phyloP scores from a whole-genome alignment of 35 echinoderm and acorn worm genomes.

The Diadema setosum region DNA sequence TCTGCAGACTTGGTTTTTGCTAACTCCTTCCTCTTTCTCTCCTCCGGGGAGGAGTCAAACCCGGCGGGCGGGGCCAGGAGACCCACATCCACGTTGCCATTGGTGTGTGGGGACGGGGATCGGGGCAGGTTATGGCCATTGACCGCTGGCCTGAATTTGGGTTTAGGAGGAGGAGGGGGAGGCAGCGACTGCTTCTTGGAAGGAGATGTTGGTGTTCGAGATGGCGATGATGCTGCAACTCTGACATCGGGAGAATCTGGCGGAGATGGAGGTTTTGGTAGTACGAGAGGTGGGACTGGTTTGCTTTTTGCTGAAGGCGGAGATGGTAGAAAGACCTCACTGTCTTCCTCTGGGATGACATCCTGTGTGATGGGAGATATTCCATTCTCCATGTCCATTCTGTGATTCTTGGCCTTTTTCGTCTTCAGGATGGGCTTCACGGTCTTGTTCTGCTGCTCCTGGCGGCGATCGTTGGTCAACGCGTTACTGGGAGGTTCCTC shows the following conservation, averaged over 20 bases:
- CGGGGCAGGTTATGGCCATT: background rate
- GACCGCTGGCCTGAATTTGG: background rate
- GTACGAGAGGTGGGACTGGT: background rate
- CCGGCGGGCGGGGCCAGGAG: background rate
- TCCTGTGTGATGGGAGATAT: conserved; percentile 12
- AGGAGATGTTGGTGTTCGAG: background rate
- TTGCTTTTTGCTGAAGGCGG: no score
- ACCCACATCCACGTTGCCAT: background rate
- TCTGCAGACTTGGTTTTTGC: no score
- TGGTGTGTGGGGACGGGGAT: background rate
- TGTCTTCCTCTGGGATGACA: background rate
- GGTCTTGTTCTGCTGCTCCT: background rate
- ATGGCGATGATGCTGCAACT: background rate
- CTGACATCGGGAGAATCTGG: background rate
- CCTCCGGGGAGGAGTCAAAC: background rate
- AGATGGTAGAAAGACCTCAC: background rate
- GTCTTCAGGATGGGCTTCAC: conserved; percentile 2
- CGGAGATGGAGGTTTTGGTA: background rate
- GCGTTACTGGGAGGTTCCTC: background rate
- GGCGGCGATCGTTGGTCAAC: background rate
- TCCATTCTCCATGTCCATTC: conserved; percentile 19
- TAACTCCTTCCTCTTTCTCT: background rate
- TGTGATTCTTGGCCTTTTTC: background rate
- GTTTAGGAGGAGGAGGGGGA: background rate
- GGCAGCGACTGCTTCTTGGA: background rate